Evolutionary conservation across 2,888 invertebrate genomes (phyloP), one percentile per base, ranked within the genome.

Genomic region (Oeneis ivallda): DNA sequence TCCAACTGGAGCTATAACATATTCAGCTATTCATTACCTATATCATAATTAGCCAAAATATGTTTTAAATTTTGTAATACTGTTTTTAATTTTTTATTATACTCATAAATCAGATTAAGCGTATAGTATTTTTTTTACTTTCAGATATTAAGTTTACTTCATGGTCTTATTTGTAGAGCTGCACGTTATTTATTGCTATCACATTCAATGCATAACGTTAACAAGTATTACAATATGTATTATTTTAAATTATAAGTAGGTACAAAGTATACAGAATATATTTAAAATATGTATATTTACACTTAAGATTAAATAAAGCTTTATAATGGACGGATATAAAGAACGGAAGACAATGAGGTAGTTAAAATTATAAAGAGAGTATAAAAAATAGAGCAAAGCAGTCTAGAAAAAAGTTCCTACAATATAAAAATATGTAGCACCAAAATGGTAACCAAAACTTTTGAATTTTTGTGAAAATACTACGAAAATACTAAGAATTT

Each of bases 221-320:
- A 52, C 13, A 7, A 26, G 26, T 26, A 26, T n/a, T 52, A 54
- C 6, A 37, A 53, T 52, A 39, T 19, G n/a, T 8, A 26, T 26
- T 58, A 7, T 37, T 39, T 15, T 2, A 54, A 54, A 54, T 17
- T 11, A 58, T 58, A 26, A 17, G 57, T 41, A 58, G 26, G 17
- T 58, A 43, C 13, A 26, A 9, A 43, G 45, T 43, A 43, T 47
- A n/a, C 32, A 49, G 7, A 37, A 39, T 56, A 41, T 6, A 34
- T 15, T 61, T 54, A 65, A 47, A 61, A 37, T 62, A 43, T 62
- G 62, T 65, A 71, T 76, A 80, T 80, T 75, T 79, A 81, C 76
- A 79, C 69, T 66, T 79, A 78, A 72, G 67, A 62, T 77, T 76
- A 78, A 78, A 79, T 87, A 87, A 87, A 87, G 83, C 86, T 86